phyloP scores from a whole-genome alignment of 2,888 invertebrate genomes.

The Desoria tigrina region DNA sequence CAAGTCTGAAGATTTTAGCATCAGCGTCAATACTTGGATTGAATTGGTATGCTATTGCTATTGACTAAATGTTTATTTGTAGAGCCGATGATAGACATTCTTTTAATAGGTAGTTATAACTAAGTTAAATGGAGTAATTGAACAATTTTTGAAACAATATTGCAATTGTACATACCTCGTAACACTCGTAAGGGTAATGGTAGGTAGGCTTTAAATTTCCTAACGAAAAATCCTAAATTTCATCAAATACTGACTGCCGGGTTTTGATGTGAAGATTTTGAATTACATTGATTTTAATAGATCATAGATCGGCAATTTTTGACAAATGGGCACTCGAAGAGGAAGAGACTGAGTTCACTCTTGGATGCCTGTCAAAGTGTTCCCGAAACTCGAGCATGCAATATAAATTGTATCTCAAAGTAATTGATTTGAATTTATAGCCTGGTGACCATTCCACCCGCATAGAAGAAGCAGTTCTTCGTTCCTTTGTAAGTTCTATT shows the following conservation, averaged over 20 bases:
- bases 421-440: too few relatives aligned
- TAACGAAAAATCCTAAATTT: not conserved
- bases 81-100: not conserved
- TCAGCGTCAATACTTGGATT: conserved; percentile 74
- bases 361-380: too few relatives aligned
- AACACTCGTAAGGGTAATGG: too few relatives aligned
- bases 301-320: too few relatives aligned
- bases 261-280: not conserved
- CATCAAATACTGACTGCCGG: conserved; percentile 1
- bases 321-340: too few relatives aligned
- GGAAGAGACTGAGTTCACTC: too few relatives aligned
- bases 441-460: conserved; percentile 61
- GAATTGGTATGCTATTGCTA: conserved; percentile 65
- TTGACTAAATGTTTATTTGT: not conserved
- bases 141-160: too few relatives aligned
- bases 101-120: not conserved
- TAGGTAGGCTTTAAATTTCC: too few relatives aligned
- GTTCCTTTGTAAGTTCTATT: conserved; percentile 63
- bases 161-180: too few relatives aligned
- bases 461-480: conserved; percentile 68
- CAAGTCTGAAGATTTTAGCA: conserved; percentile 64
- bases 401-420: not conserved
- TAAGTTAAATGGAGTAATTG: too few relatives aligned
- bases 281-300: too few relatives aligned
- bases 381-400: too few relatives aligned